Evolutionary conservation across 2,888 invertebrate genomes (phyloP).

Genomic region (Mongoloraphidia duomilia): DNA sequence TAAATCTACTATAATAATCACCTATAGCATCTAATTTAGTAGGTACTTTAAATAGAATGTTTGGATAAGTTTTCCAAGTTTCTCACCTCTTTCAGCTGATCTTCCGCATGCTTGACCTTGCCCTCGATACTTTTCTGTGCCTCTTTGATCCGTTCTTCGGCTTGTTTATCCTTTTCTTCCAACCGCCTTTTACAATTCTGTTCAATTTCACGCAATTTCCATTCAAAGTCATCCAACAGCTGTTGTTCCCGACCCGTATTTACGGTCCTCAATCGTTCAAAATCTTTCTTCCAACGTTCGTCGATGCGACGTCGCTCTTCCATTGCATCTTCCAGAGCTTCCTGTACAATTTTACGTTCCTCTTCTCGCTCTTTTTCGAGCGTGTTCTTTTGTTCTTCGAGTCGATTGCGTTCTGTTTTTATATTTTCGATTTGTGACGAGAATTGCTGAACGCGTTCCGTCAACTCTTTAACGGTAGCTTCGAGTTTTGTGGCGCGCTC

Average conservation of each 20-base stretch:
- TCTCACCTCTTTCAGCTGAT: constrained; percentile 26
- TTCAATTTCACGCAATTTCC: constrained; percentile 67
- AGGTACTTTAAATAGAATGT: too few species aligned
- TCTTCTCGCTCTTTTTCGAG: constrained; percentile 28
- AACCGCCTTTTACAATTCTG: constrained; percentile 47
- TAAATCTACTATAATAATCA: too few species aligned
- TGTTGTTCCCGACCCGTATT: constrained; percentile 57
- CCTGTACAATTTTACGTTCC: constrained; percentile 37
- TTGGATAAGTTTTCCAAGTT: too few species aligned
- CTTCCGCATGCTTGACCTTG: constrained; percentile 27
- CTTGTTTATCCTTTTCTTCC: constrained; percentile 43
- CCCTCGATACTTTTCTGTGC: constrained; percentile 26
- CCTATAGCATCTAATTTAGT: too few species aligned
- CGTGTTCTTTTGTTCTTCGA: constrained; percentile 26
- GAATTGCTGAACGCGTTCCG: constrained; percentile 34
- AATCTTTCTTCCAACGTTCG: constrained; percentile 48
- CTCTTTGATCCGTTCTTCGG: constrained; percentile 36
- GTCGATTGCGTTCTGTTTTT: constrained; percentile 32
- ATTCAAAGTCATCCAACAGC: constrained; percentile 67
- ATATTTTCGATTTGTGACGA: constrained; percentile 33
- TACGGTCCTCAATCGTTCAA: constrained; percentile 50
- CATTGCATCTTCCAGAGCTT: constrained; percentile 44
- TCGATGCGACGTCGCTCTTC: constrained; percentile 42
- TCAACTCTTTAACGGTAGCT: constrained; percentile 31
- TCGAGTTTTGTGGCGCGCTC: constrained; percentile 32